Conservation (phyloP, 2,888 invertebrate species). For the Aporophyla lueneburgensis region DNA sequence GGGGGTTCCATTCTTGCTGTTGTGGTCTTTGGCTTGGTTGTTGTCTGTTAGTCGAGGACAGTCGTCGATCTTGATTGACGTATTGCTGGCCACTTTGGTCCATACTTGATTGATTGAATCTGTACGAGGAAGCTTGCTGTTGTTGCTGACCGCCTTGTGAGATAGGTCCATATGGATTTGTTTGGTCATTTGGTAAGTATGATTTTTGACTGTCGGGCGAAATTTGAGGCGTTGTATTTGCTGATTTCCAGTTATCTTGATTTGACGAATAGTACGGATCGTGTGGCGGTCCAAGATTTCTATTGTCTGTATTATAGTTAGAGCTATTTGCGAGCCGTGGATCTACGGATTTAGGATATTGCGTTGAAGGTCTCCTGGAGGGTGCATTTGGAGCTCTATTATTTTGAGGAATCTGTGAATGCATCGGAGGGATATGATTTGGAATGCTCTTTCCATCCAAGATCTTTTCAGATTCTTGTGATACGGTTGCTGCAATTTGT, state of each 20-base stretch:
- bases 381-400: constrained; percentile 86
- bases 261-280: constrained; percentile 81
- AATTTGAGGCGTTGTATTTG: constrained; percentile 76
- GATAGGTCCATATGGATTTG: constrained; percentile 75
- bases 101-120: constrained; percentile 78
- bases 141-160: constrained; percentile 74
- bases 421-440: constrained; percentile 90
- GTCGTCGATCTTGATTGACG: constrained; percentile 81
- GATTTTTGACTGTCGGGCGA: constrained; percentile 79
- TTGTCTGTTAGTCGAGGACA: constrained; percentile 80
- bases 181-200: constrained; percentile 79
- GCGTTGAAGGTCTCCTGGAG: constrained; percentile 84
- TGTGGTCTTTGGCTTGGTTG: constrained; percentile 79
- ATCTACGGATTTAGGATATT: constrained; percentile 83
- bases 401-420: constrained; percentile 87
- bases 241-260: constrained; percentile 82
- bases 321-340: constrained; percentile 83
- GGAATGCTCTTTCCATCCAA: constrained; percentile 90
- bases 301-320: constrained; percentile 82
- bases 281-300: constrained; percentile 79
- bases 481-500: constrained; percentile 86
- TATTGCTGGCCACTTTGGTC: constrained; percentile 84
- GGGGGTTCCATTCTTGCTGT: constrained; percentile 82
- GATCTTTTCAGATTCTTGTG: constrained; percentile 89
- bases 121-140: constrained; percentile 74